Conservation (phyloP, 2,888 invertebrate genomes). For the Nemoura dubitans region DNA sequence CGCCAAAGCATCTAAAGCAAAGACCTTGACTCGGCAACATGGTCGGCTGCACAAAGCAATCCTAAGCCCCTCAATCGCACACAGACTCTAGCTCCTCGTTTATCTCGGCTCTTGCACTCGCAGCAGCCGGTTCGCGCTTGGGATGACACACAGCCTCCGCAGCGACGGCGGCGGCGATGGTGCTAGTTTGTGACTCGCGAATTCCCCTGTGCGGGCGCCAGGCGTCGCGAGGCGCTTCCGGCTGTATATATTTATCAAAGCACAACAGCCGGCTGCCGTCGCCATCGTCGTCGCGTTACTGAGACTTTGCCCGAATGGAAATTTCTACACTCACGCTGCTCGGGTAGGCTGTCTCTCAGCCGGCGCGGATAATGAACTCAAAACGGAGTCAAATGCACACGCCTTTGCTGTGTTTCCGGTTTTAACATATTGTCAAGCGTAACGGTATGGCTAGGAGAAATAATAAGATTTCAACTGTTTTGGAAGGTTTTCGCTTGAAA, state of each 20-base stretch:
- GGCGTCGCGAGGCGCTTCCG: slow-evolving; percentile 26
- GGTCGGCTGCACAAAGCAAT: no score
- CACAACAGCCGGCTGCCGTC: slow-evolving; percentile 21
- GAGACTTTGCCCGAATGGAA: neutral
- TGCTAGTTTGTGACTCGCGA: no score
- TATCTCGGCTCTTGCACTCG: neutral
- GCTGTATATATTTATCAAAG: slow-evolving; percentile 34
- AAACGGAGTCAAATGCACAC: neutral
- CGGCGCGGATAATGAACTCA: neutral
- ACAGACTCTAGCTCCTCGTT: neutral
- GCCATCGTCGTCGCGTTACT: neutral
- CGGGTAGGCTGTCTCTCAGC: neutral
- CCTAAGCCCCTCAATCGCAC: no score
- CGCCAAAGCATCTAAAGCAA: no score
- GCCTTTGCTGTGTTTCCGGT: neutral
- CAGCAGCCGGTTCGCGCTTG: neutral
- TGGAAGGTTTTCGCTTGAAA: neutral
- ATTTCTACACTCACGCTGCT: neutral
- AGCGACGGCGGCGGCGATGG: no score
- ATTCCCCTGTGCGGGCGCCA: neutral
- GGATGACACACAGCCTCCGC: no score
- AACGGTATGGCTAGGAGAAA: neutral
- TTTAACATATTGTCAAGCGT: neutral
- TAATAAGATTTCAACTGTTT: neutral
- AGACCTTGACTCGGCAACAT: no score